These are phyloP conservation scores for Pedicia rivosa DNA, from an alignment of 2,888 invertebrate species.

Conservation along the genomic window DNA sequence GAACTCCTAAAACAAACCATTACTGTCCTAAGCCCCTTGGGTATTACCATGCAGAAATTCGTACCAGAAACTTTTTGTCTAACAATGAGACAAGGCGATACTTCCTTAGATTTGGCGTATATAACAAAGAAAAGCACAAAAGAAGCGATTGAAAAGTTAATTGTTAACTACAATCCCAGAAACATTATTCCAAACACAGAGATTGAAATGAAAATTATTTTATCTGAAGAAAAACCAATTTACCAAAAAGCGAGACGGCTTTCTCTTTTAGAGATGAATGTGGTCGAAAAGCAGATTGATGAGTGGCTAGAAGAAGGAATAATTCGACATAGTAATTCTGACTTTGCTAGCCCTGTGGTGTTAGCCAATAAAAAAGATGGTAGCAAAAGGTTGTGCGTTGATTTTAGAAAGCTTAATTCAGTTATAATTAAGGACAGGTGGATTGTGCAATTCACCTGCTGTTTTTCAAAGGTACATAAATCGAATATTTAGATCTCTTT, in stretches of 20 bases:
- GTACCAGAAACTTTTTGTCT: not conserved
- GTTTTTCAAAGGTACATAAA: conserved; percentile 18
- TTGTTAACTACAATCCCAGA: not conserved
- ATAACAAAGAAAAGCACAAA: not conserved
- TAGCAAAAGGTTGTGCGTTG: conserved; percentile 14
- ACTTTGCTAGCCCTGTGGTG: conserved; percentile 17
- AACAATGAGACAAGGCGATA: not conserved
- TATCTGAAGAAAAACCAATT: conserved; percentile 18
- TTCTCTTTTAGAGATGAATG: conserved; percentile 12
- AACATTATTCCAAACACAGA: not conserved
- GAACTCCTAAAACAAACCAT: not conserved
- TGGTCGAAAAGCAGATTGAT: conserved; percentile 16
- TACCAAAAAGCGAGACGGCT: conserved; percentile 16
- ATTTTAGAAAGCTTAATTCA: conserved; percentile 18
- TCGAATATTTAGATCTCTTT: conserved; percentile 9
- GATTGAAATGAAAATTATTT: conserved; percentile 15
- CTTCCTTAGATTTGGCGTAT: not conserved
- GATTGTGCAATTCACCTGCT: conserved; percentile 19
- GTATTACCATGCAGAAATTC: not conserved
- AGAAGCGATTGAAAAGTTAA: not conserved
- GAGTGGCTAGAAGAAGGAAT: conserved; percentile 10
- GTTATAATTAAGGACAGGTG: conserved; percentile 18
- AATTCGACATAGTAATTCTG: conserved; percentile 11
- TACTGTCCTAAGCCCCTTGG: not conserved
- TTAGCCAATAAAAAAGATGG: conserved; percentile 16